Percentiles rank a stretch among this genome's conserved stretches.
phyloP scores from a whole-genome alignment of 2,113 vertebrate species.

The Willisornis vidua region DNA sequence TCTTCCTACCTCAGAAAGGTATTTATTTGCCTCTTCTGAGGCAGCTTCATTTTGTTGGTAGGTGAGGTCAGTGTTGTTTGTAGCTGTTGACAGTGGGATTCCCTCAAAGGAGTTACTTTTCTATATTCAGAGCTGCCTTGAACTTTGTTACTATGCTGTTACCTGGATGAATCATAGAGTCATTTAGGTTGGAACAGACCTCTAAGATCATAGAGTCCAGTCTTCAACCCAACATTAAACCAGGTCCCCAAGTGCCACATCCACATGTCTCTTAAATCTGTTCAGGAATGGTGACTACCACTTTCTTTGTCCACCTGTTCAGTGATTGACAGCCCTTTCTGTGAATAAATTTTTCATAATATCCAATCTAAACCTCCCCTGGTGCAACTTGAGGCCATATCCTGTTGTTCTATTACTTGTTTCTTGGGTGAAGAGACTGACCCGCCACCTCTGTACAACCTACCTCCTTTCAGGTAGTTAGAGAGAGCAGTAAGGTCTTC shows the following conservation, averaged over 20 bases:
- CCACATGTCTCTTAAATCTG: not conserved
- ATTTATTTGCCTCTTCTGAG: not conserved
- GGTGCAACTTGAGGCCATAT: not conserved
- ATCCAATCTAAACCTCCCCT: not conserved
- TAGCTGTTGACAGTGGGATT: not conserved
- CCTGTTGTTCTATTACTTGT: not conserved
- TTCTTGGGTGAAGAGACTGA: not conserved
- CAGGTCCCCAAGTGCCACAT: not conserved
- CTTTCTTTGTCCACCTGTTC: not conserved
- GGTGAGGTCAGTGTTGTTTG: not conserved
- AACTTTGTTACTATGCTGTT: not conserved
- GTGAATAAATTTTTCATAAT: not conserved
- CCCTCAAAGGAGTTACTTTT: not conserved
- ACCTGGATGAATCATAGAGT: not conserved
- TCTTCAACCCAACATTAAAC: not conserved
- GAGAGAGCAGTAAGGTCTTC: not conserved
- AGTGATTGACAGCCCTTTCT: not conserved
- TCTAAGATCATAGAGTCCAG: not conserved
- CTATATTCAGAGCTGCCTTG: not conserved
- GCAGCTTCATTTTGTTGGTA: not conserved
- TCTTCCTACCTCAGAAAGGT: not conserved
- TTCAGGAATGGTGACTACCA: not conserved
- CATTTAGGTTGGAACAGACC: not conserved
- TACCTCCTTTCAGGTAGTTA: not conserved
- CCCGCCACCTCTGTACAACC: not conserved